Base-by-base conservation (phyloP, 30 jellyfish, hydroid and myxozoan species). In the Rhopilema esculentum region DNA sequence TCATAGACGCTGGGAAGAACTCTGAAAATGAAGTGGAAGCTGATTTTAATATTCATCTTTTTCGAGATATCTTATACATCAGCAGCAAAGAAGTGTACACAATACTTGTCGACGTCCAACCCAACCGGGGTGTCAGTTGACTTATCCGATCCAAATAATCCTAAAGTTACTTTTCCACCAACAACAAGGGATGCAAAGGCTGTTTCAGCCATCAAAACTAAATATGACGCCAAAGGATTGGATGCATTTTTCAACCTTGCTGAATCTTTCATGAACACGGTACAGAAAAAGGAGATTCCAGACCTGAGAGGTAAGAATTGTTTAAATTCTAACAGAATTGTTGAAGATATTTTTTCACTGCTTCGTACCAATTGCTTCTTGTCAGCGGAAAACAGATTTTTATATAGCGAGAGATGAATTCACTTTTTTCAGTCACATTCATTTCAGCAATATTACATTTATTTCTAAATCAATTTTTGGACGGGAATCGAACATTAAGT, bases 241-340 rank as follows among this genome's bases (percentile, higher is more conserved):
- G 92, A 84, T 31, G 82, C 97, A 0, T 89, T 94, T 82, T 94
- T 89, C 81, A 75, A 89, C 65, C 92, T 94, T 16, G 97, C 99
- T 31, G 82, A 84, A 71, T 94, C 99, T 0, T 94, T 94, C 82
- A 94, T 94, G 97, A 94, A 94, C 52, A 89, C 99, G 15, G 99
- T 94, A 22, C 99, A 94, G 63, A 78, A 79, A 32, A 70, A 87
- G 49, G 75, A 61, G 21, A 31, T 84, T 61, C 92, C 92, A 0
- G 68, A 69, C 8, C 1, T 82, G 57, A 69, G 71, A 72, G 91
- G 91, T 82, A 69, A 49, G 69, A 66, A 17, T 12, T 28, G 26
- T 25, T 70, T 22, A 0, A 33, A 67, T n/a, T 68, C 74, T 4
- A 8, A 66, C 9, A 27, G 89, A 7, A 23, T 48, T n/a, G 77